Evolutionary conservation across 2,888 invertebrate species (phyloP), one percentile per base, ranked within the genome.

Genomic region (Drosophila prolongata): DNA sequence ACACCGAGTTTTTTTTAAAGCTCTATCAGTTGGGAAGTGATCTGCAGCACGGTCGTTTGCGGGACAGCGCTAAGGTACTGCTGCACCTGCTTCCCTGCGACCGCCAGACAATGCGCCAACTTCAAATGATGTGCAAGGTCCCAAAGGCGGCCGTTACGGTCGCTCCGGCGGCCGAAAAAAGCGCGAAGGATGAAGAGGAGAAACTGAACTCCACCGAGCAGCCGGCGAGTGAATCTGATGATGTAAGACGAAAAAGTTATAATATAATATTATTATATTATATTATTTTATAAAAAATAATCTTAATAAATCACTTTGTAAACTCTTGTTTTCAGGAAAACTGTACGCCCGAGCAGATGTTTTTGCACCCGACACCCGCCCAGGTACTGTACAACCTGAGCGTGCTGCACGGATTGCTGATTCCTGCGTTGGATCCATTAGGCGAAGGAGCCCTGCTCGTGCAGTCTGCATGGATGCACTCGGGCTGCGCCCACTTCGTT

Each of bases 1-100:
- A 96, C 89, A 94, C 95, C 40, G 95, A 95, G 67, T 97, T 97
- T 91, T 96, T 97, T 91, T 94, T 97, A 89, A 97, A 97, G 91
- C 93, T 98, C 81, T 97, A 97, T 85, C 97, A 98, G 91, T 93
- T 98, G 80, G 98, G 98, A 47, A 96, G 97, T 89, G 95, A 95
- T 58, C 94, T 98, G 85, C 95, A 95, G 77, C 96, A 97, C 89
- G 94, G 96, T 16, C 95, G 95, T 62, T 93, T 99, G 76, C 94
- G 97, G 43, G 98, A 98, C 90, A 96, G 96, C 68, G 90, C 92
- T 30, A 90, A 92, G 62, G 78, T 86, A 40, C 65, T 92, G 53
- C 76, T 92, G 10, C 91, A 91, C 77, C 77, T 92, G 55, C 67
- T 92, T 50, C 92, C 92, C 43, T 84, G 91, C 74, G 94, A 94